A percentile compares a stretch with the other conserved stretches of the same genome.
Conservation (phyloP, 2,797 vertebrate species). For the Natrix natrix region DNA sequence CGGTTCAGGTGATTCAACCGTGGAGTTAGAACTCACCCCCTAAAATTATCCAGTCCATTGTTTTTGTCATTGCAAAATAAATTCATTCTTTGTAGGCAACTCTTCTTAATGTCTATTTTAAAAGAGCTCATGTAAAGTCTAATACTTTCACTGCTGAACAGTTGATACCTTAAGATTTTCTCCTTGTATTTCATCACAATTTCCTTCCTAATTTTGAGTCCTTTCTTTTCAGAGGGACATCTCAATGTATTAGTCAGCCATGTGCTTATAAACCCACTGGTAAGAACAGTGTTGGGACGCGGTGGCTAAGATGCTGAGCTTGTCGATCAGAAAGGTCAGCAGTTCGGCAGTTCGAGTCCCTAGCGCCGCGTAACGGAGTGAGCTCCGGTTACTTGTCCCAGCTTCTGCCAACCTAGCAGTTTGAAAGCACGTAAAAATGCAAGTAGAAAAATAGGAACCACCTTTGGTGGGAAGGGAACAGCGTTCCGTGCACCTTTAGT, state of each 20-base stretch:
- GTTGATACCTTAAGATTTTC: background rate
- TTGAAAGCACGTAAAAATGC: too few relatives aligned
- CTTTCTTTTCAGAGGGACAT: background rate
- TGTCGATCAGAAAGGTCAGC: too few relatives aligned
- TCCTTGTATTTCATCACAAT: background rate
- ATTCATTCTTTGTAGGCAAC: background rate
- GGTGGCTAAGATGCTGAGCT: too few relatives aligned
- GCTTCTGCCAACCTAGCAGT: too few relatives aligned
- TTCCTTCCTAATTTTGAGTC: background rate
- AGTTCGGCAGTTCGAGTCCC: too few relatives aligned
- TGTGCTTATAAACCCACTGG: background rate
- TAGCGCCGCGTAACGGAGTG: too few relatives aligned
- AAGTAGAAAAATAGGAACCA: too few relatives aligned
- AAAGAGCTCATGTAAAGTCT: background rate
- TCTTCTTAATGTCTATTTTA: background rate
- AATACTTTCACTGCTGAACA: background rate
- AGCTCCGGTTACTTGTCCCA: too few relatives aligned
- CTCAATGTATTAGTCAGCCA: background rate
- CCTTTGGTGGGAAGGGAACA: too few relatives aligned
- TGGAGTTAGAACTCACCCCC: background rate
- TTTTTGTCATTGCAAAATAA: background rate
- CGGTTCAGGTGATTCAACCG: background rate
- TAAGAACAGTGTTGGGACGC: background rate
- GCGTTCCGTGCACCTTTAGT: too few relatives aligned
- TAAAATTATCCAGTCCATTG: background rate